These are phyloP conservation scores for Irena cyanogastra DNA, from an alignment of 2,113 vertebrate species.

Conservation along the genomic window DNA sequence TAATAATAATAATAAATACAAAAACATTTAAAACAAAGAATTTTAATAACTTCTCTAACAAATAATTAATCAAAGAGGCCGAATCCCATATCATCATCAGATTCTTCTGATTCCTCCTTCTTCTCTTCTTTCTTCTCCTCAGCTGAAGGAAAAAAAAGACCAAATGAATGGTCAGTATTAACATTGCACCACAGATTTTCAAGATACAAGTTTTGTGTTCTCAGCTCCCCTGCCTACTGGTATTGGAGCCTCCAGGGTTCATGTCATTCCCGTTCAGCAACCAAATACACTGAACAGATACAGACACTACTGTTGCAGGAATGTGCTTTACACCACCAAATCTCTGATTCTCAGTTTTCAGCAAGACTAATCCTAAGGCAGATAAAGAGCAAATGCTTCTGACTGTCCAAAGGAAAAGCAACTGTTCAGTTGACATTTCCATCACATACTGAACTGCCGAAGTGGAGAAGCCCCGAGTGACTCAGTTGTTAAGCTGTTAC, in stretches of 20 bases:
- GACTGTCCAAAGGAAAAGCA: neutral
- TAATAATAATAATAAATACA: neutral
- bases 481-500: neutral
- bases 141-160: slow-evolving; percentile 14
- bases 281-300: neutral
- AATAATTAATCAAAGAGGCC: slow-evolving; percentile 88
- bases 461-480: neutral
- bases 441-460: neutral
- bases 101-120: slow-evolving; percentile 96
- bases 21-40: slow-evolving; percentile 29
- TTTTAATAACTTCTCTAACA: slow-evolving; percentile 64
- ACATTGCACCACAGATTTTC: neutral
- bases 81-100: slow-evolving; percentile 96
- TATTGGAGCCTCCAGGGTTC: neutral
- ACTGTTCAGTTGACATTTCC: neutral
- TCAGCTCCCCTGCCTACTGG: neutral
- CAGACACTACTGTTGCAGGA: neutral
- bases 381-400: neutral
- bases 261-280: neutral
- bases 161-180: neutral
- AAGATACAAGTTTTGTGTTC: neutral
- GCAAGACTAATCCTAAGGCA: neutral
- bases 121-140: slow-evolving; percentile 93
- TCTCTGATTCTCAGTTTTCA: neutral
- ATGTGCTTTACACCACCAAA: neutral